Conservation (phyloP, 2,113 vertebrate species). For the Oxyruncus cristatus region DNA sequence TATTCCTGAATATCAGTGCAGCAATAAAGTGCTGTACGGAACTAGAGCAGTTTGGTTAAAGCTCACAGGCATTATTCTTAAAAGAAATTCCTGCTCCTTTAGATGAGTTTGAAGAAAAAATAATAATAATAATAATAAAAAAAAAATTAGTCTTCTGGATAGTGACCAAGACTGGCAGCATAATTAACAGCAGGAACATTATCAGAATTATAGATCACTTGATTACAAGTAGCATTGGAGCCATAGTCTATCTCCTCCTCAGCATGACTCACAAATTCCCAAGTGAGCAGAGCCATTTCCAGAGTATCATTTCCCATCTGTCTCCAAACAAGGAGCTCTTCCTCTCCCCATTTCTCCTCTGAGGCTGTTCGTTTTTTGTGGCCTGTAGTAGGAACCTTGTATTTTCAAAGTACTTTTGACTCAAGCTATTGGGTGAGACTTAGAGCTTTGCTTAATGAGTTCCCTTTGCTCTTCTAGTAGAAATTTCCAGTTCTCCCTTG, state of each 20-base stretch:
- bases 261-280: constrained; percentile 15
- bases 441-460: not conserved
- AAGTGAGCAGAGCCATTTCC: not conserved
- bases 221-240: not conserved
- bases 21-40: not conserved
- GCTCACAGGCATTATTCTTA: not conserved
- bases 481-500: not conserved
- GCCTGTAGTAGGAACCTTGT: not conserved
- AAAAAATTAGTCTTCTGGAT: not conserved
- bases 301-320: not conserved
- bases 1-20: not conserved
- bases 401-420: not conserved
- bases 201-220: not conserved
- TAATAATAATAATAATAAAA: not conserved
- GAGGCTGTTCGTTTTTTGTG: not conserved
- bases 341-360: not conserved
- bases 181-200: not conserved
- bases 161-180: not conserved
- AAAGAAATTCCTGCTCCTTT: not conserved
- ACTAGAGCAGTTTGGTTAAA: not conserved
- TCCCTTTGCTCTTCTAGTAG: not conserved
- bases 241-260: not conserved
- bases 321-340: not conserved
- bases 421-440: not conserved
- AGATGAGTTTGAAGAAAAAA: not conserved